Base-by-base conservation (phyloP, 2,113 vertebrate genomes). In the Rhinogobius similis region DNA sequence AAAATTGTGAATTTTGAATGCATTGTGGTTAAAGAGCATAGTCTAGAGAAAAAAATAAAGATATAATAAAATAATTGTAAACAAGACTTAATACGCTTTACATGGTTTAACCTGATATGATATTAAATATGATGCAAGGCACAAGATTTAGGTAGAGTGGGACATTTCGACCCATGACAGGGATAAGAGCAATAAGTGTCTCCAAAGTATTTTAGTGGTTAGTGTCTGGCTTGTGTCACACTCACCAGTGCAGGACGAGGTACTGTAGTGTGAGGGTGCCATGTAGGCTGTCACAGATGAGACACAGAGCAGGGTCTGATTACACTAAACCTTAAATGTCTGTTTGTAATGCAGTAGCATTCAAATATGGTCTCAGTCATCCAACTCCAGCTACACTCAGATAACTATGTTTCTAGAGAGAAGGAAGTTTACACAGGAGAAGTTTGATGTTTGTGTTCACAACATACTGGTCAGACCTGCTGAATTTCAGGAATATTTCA, bases 401-500 rank as follows among this genome's bases (percentile, higher is more conserved):
- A n/a, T 39, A 44, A 23, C 18, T 18, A 16, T 41, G 10, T 20
- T 29, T 13, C 10, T 18, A 38, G 69, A 66, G 46, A 64, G 53
- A 36, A 39, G 55, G 43, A 11, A 64, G 55, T 81, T 77, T 78
- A 32, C 62, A 16, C 24, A 7, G 46, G 56, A 21, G 52, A 65
- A 6, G 27, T 14, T 4, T 59, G 8, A 48, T 67, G 32, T 21
- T 72, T 75, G 36, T 24, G 62, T 62, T 4, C 63, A 67, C 56
- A 81, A 69, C 43, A 68, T 59, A 65, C 82, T 46, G 52, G 81
- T 62, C 76, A 27, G 80, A 75, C 78, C 64, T 9, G 84, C 43
- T 56, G 70, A 75, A 77, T 73, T 38, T 56, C 16, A 77, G 62
- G 27, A 66, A 76, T 32, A 61, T 61, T 61, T 78, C 2, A 68